A percentile compares a stretch with the other conserved stretches of the same genome.
phyloP scores from a whole-genome alignment of 2,888 invertebrate species.

The Rhamphomyia laevipes region DNA sequence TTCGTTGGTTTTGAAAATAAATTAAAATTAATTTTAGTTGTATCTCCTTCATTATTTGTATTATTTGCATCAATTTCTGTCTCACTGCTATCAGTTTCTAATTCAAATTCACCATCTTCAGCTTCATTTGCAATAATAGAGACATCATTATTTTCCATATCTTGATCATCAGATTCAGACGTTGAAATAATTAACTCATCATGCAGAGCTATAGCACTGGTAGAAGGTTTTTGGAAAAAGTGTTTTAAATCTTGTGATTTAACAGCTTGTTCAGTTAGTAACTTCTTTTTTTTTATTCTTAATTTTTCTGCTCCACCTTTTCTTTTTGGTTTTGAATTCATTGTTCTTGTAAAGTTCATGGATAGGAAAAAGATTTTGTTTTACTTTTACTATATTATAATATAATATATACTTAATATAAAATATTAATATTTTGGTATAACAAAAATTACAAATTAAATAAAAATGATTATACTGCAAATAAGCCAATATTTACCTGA shows the following conservation, averaged over 20 bases:
- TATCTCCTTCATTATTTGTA: neutral
- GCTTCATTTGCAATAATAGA: constrained; percentile 1
- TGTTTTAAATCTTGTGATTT: constrained; percentile 1
- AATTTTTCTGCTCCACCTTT: constrained; percentile 4
- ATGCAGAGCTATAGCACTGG: constrained; percentile 2
- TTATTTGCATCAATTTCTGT: neutral
- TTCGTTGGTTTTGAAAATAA: neutral
- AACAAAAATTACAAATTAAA: neutral
- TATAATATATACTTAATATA: neutral
- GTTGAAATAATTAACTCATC: constrained; percentile 1
- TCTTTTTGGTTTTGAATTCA: constrained; percentile 3
- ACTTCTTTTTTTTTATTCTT: constrained; percentile 1
- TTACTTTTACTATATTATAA: neutral
- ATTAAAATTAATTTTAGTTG: neutral
- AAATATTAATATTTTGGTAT: neutral
- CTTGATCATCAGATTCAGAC: constrained; percentile 2
- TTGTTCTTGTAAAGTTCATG: neutral
- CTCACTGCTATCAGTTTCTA: neutral
- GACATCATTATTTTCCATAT: neutral
- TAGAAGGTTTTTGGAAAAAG: constrained; percentile 3
- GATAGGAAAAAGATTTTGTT: neutral
- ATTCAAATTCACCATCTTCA: neutral
- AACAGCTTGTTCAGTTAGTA: neutral
- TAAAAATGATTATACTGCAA: neutral
- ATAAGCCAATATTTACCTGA: neutral